Conservation (phyloP, 92 coral and sea anemone genomes). For the Porites evermanni region DNA sequence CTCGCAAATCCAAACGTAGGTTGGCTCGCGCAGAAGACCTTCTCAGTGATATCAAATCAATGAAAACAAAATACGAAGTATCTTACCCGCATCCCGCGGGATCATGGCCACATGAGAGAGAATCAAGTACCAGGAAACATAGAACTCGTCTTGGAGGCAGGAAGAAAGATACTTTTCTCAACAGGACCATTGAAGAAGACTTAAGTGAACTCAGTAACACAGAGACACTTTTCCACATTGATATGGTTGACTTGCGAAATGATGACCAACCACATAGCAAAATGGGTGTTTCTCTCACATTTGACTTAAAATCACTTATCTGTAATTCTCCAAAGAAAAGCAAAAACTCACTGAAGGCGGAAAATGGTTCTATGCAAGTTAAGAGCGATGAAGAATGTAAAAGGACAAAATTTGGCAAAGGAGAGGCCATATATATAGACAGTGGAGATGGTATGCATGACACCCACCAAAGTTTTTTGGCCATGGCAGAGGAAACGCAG, state of each 20-base stretch:
- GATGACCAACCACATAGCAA: neutral
- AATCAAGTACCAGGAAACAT: conserved; percentile 4
- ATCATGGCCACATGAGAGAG: conserved; percentile 34
- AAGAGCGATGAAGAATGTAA: neutral
- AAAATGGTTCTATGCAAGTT: neutral
- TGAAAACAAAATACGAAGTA: conserved; percentile 63
- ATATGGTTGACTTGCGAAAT: neutral
- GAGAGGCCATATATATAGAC: conserved; percentile 45
- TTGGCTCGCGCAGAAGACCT: conserved; percentile 45
- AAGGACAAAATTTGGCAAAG: conserved; percentile 22
- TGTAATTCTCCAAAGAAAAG: neutral
- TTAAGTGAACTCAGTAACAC: neutral
- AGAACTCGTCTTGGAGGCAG: neutral
- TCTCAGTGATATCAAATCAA: conserved; percentile 10
- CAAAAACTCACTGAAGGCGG: neutral
- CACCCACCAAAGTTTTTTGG: conserved; percentile 13
- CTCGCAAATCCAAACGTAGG: conserved; percentile 53
- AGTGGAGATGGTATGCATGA: conserved; percentile 12
- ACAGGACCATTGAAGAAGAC: conserved; percentile 14
- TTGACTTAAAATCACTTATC: conserved; percentile 1
- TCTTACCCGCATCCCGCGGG: conserved; percentile 61
- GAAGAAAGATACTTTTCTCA: neutral
- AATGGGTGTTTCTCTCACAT: neutral
- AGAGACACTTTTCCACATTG: neutral
- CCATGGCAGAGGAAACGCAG: neutral